Evolutionary conservation across 1,140 invertebrate species (phyloP).

Genomic region (Popillia japonica): DNA sequence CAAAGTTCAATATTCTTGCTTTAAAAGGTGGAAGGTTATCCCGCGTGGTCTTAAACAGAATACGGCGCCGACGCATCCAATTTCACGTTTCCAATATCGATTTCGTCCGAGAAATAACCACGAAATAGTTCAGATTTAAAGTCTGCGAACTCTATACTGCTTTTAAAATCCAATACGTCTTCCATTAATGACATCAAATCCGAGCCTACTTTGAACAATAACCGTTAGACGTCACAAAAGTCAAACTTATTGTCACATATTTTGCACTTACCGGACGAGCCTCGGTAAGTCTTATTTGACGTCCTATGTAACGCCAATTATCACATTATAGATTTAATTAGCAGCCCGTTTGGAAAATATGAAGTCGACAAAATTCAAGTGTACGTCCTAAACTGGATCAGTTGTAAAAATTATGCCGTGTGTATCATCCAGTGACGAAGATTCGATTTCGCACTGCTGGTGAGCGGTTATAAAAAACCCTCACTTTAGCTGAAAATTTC

Average conservation of each 20-base stretch:
- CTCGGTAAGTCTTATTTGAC: constrained; percentile 12
- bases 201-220: neutral
- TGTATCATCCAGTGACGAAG: neutral
- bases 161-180: neutral
- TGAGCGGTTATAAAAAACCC: neutral
- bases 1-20: constrained; percentile 2
- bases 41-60: neutral
- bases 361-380: constrained; percentile 33
- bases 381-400: constrained; percentile 9
- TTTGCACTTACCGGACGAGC: neutral
- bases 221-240: neutral
- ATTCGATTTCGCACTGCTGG: neutral
- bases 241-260: neutral
- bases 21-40: constrained; percentile 14
- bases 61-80: neutral
- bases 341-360: neutral
- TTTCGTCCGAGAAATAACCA: neutral
- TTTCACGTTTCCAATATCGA: neutral
- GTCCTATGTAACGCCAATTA: neutral
- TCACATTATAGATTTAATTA: constrained; percentile 27
- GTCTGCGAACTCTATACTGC: neutral
- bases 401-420: constrained; percentile 18
- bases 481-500: neutral
- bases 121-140: neutral
- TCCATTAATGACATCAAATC: neutral